Base-by-base conservation (phyloP, 2,113 vertebrate genomes). In the Petrocephalus microphthalmus region DNA sequence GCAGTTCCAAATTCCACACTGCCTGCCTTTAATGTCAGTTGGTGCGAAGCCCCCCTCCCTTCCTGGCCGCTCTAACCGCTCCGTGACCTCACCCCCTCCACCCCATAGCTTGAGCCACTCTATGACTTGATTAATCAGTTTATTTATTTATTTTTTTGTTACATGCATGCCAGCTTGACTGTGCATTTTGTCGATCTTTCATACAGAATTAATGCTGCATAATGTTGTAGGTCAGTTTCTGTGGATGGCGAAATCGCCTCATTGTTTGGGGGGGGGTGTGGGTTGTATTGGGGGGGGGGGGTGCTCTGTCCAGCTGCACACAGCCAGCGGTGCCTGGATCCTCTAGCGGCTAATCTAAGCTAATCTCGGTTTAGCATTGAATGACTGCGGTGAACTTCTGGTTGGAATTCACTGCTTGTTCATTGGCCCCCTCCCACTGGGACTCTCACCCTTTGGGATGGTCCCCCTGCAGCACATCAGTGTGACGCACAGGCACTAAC, bases 111-210 rank as follows among this genome's bases (percentile, higher is more conserved):
- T 85, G 88, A 90, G 88, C 91, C 91, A 92, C 92, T 90, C 82
- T 83, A 83, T 42, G 64, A 87, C 64, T 42, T 88, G 33, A 88
- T 88, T 82, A 88, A 88, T 88, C 74, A 42, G 71, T 90, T 7
- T 92, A 33, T 89, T 7, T 92, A 33, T 89, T 88, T 51, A 60
- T 49, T 54, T 52, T n/a, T 49, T 85, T 90, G 22, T 42, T 22
- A 57, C 82, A 4, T 84, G 52, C 74, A 83, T 84, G 85, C 56
- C 25, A 64, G 85, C 85, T 64, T 86, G 85, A 57, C 37, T 86
- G 64, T 93, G 93, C 93, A 93, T 93, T 93, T 88, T 93, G 92
- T 94, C 89, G 90, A 71, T 64, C 53, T 92, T 45, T 90, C 89
- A 91, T 86, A 88, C 89, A 84, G 52, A 88, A 60, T 51, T 29